phyloP scores from a whole-genome alignment of 2,113 vertebrate genomes.

The Mesembrinibis cayennensis region DNA sequence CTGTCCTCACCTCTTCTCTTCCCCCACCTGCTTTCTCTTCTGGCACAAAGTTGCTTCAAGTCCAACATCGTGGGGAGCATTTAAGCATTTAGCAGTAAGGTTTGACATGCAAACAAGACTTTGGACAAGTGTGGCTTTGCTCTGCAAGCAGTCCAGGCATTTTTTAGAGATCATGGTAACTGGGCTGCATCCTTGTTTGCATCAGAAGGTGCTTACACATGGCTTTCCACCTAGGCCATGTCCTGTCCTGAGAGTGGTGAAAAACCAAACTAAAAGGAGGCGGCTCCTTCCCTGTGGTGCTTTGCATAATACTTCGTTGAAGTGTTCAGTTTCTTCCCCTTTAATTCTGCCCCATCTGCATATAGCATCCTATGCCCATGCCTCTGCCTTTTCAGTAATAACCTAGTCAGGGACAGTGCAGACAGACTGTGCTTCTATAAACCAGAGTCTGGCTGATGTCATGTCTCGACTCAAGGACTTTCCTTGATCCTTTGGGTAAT shows the following conservation, averaged over 20 bases:
- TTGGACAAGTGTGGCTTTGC: background rate
- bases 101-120: background rate
- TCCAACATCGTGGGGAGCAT: background rate
- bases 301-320: background rate
- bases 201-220: background rate
- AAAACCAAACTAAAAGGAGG: background rate
- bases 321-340: background rate
- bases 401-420: background rate
- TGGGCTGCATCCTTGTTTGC: background rate
- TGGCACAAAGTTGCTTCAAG: background rate
- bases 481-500: slow-evolving; percentile 2
- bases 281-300: background rate
- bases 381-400: background rate
- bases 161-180: background rate
- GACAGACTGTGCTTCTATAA: slow-evolving; percentile 10
- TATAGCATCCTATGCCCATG: background rate
- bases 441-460: slow-evolving; percentile 47
- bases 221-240: background rate
- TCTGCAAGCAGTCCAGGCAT: background rate
- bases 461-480: slow-evolving; percentile 61
- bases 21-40: background rate
- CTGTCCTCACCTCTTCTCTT: background rate
- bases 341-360: background rate
- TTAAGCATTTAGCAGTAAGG: background rate
- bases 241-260: background rate